Conservation (phyloP, 2,113 vertebrate species). For the Neolamprologus caudopunctatus region DNA sequence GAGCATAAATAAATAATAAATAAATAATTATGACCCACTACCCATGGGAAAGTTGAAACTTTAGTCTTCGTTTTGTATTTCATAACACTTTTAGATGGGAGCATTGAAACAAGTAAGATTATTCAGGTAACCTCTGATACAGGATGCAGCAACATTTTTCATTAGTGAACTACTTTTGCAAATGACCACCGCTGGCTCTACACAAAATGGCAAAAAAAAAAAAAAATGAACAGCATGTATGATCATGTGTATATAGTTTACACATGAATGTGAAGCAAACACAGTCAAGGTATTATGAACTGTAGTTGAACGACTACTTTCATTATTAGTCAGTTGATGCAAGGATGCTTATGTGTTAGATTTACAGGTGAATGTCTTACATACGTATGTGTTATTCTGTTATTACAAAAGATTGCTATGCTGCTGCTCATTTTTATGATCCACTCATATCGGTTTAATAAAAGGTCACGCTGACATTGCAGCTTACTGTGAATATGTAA, state of each 20-base stretch:
- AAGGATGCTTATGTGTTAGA: neutral
- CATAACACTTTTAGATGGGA: neutral
- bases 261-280: neutral
- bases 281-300: neutral
- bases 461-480: slow-evolving; percentile 28
- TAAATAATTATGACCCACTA: neutral
- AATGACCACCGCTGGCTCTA: neutral
- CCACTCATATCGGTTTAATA: neutral
- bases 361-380: neutral
- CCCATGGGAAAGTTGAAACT: neutral
- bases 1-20: neutral
- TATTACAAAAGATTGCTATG: neutral
- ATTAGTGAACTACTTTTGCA: neutral
- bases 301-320: neutral
- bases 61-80: neutral
- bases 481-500: neutral
- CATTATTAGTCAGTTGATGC: neutral
- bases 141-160: neutral
- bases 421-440: neutral
- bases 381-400: neutral
- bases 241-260: neutral
- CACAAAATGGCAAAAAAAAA: neutral
- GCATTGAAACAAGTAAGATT: neutral
- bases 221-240: neutral
- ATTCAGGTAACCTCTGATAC: neutral